phyloP scores from a whole-genome alignment of 2,888 invertebrate genomes.

The Corbicula japonica region DNA sequence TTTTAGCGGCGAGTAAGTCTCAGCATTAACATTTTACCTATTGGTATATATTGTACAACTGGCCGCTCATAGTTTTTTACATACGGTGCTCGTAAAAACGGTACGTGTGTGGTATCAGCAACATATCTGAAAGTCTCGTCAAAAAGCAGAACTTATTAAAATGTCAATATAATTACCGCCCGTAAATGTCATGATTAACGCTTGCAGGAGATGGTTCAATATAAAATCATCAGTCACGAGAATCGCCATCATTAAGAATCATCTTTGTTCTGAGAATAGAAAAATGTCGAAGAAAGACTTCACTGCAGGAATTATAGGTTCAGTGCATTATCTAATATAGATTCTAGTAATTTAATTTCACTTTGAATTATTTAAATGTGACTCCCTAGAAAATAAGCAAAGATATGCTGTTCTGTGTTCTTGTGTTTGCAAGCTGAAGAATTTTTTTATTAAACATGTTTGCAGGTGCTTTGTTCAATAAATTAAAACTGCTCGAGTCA shows the following conservation, averaged over 20 bases:
- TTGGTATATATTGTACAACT: too few relatives aligned
- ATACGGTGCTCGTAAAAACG: conserved; percentile 7
- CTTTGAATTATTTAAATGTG: too few relatives aligned
- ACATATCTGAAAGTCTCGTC: neutral
- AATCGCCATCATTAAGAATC: conserved; percentile 23
- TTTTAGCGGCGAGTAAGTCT: too few relatives aligned
- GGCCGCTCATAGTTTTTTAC: too few relatives aligned
- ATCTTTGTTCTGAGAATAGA: conserved; percentile 12
- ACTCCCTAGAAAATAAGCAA: too few relatives aligned
- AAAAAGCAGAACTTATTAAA: neutral
- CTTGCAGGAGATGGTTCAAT: neutral
- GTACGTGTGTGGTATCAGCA: neutral
- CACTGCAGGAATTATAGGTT: conserved; percentile 73
- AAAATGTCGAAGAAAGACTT: conserved; percentile 48
- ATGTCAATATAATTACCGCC: neutral
- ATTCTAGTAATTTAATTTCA: too few relatives aligned
- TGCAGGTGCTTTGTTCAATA: neutral
- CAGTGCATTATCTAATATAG: conserved; percentile 1
- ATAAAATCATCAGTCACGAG: conserved; percentile 28
- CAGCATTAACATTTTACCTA: too few relatives aligned
- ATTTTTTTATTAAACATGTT: neutral
- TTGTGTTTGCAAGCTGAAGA: neutral
- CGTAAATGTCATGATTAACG: neutral
- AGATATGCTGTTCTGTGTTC: neutral
- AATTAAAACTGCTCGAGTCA: neutral